phyloP scores from a whole-genome alignment of 2,113 vertebrate genomes.

The Polyodon spathula region DNA sequence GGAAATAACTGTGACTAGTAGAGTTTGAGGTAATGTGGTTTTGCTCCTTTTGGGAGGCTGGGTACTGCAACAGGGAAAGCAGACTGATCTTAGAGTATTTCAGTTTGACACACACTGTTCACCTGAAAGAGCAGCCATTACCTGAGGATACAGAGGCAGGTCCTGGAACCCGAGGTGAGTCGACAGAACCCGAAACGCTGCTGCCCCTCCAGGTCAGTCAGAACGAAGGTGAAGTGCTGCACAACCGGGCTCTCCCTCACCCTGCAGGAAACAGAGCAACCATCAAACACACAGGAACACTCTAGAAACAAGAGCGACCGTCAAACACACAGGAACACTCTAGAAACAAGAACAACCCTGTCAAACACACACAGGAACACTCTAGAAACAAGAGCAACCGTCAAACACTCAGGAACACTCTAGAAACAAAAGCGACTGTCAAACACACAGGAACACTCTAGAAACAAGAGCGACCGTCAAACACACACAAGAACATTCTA shows the following conservation, averaged over 20 bases:
- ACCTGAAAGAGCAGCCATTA: constrained; percentile 33
- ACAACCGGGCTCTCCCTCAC: constrained; percentile 50
- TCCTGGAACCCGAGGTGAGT: constrained; percentile 57
- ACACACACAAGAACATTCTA: constrained; percentile 44
- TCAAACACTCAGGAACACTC: too few relatives aligned
- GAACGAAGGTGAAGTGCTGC: constrained; percentile 83
- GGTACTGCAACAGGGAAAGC: too few relatives aligned
- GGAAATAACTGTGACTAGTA: too few relatives aligned
- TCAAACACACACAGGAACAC: too few relatives aligned
- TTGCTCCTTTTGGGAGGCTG: too few relatives aligned
- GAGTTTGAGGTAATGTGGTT: too few relatives aligned
- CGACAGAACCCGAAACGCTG: constrained; percentile 83
- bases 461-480: neutral
- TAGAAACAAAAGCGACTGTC: too few relatives aligned
- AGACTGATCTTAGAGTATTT: too few relatives aligned
- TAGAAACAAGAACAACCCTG: too few relatives aligned
- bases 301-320: neutral
- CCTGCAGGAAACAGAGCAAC: constrained; percentile 33
- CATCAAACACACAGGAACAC: neutral
- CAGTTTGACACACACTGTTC: too few relatives aligned
- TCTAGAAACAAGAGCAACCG: neutral
- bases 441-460: too few relatives aligned
- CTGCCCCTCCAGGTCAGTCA: constrained; percentile 75
- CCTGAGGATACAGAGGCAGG: constrained; percentile 81
- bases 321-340: too few relatives aligned